Evolutionary conservation across 2,797 vertebrate genomes (phyloP), one percentile per base, ranked within the genome.

Genomic region (Harpagifer antarcticus): DNA sequence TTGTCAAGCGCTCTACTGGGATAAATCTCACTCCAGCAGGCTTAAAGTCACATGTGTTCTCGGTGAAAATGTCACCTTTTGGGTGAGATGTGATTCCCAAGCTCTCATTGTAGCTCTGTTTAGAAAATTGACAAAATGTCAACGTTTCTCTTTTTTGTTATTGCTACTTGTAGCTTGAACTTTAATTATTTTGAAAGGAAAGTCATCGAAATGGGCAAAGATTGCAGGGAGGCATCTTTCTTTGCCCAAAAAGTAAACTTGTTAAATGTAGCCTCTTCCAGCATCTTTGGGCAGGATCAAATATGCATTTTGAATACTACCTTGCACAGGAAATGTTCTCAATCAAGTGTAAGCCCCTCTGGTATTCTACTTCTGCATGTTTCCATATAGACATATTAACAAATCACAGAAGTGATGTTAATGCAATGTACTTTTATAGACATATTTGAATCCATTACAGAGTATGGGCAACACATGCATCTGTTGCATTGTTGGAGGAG

Each of bases 61-160:
- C 58, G 42, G 27, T 62, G 19, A 66, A 72, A 81, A 40, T 83
- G 65, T 74, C 54, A 70, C 56, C 73, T 76, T 79, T 61, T 27
- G 17, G 45, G 14, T 6, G 49, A 42, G 43, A 57, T 48, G 59
- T 52, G 17, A 45, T 56, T 70, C 33, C 57, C 13, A n/a, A 61
- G 13, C 61, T 66, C 42, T 71, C 33, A 31, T 47, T 49, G 17
- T 61, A 42, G 59, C 55, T 61, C 31, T 37, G 58, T 59, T 69
- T 27, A 23, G 61, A 67, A 52, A 60, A 50, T 37, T 65, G 42
- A 72, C 45, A 61, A 81, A 86, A 82, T 84, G 68, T 76, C 27
- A 82, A 8, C 52, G 54, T 43, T 57, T 47, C 4, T 20, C 40
- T 8, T 1, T 44, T 6, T 37, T 37, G 2, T 37, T 37, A 9